Evolutionary conservation across 2,888 invertebrate species (phyloP).

Genomic region (Creontiades dilutus): DNA sequence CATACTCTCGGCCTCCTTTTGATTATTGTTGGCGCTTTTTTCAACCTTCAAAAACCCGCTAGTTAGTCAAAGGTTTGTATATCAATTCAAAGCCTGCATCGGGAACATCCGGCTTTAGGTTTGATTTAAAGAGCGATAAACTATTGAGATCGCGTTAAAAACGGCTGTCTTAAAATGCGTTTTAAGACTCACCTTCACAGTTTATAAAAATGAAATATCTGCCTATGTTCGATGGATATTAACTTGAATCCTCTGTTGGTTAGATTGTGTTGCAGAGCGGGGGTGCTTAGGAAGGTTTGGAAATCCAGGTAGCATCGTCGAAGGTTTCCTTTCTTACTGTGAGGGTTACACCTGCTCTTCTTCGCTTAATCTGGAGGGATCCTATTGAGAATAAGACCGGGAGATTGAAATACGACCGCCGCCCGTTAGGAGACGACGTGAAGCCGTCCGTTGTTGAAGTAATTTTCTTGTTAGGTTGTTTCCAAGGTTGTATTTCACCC

Average conservation of each 20-base stretch:
- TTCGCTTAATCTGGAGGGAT: constrained; percentile 10
- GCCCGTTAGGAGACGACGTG: constrained; percentile 31
- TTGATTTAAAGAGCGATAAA: background rate
- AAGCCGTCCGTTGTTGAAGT: constrained; percentile 27
- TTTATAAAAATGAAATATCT: background rate
- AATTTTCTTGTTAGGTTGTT: constrained; percentile 40
- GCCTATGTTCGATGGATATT: background rate
- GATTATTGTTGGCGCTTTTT: background rate
- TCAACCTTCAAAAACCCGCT: background rate
- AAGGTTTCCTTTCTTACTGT: constrained; percentile 17
- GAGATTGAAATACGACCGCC: constrained; percentile 39
- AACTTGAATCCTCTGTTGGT: background rate
- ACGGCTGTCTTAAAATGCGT: background rate
- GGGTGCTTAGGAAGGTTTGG: background rate
- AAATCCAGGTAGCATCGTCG: background rate
- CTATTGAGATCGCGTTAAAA: background rate
- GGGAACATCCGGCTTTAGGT: background rate
- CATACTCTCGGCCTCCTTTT: background rate
- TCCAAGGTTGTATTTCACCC: constrained; percentile 42
- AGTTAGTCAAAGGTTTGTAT: background rate
- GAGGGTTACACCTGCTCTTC: constrained; percentile 23
- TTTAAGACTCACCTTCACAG: background rate
- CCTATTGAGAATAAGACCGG: constrained; percentile 10
- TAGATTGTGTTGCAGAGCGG: background rate
- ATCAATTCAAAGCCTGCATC: background rate